Percentiles rank a stretch among this genome's conserved stretches.
Evolutionary conservation across 2,888 invertebrate genomes (phyloP).

Genomic region (Eutolmus rufibarbis): DNA sequence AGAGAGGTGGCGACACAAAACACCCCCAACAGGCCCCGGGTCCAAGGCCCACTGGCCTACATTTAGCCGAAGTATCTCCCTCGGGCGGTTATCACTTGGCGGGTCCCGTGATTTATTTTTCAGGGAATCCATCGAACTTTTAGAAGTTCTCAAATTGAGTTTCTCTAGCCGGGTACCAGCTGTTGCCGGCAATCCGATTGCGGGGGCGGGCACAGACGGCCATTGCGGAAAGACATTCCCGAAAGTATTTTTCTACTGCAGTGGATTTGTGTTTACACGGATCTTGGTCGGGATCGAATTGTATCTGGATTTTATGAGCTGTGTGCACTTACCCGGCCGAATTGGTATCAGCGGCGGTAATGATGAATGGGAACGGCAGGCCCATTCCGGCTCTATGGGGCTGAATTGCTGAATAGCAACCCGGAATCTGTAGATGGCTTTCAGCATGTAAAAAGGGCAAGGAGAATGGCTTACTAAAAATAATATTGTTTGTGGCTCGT

Average conservation of each 20-base stretch:
- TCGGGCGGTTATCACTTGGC: not conserved
- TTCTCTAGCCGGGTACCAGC: not conserved
- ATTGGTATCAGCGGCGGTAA: not conserved
- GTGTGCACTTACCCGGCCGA: not conserved
- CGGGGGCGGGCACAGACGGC: not conserved
- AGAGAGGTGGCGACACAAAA: not conserved
- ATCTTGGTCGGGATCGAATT: not conserved
- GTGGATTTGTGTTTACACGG: conserved; percentile 10
- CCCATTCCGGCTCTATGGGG: not conserved
- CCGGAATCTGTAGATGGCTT: not conserved
- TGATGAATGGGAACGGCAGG: not conserved
- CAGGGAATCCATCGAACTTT: not conserved
- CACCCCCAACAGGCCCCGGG: not conserved
- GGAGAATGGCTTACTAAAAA: not conserved
- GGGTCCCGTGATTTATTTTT: conserved; percentile 11
- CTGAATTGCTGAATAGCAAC: not conserved
- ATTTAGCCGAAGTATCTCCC: not conserved
- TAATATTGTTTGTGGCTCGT: not conserved
- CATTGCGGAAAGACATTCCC: not conserved
- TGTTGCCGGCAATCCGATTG: not conserved
- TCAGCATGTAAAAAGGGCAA: not conserved
- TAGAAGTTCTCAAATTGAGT: not conserved
- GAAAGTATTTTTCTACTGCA: not conserved
- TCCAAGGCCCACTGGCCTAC: not conserved
- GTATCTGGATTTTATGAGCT: not conserved